A percentile compares a stretch with the other conserved stretches of the same genome.
These are phyloP conservation scores for Agrotis exclamationis DNA, from an alignment of 2,888 invertebrate species.

Conservation along the genomic window DNA sequence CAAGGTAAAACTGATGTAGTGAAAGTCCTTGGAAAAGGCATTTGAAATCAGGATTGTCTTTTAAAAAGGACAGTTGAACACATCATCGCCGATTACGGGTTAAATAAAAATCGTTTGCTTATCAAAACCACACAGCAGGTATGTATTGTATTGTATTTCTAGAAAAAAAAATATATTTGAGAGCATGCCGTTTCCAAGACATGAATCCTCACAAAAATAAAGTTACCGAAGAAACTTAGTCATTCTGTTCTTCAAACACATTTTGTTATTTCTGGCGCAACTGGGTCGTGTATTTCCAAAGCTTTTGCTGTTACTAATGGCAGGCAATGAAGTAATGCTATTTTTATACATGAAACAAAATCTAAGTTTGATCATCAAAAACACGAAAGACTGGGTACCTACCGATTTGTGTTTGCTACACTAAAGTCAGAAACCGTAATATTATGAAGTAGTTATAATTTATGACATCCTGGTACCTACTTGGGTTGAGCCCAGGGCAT, in stretches of 20 bases:
- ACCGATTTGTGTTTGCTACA: background rate
- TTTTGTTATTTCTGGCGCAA: slow-evolving; percentile 25
- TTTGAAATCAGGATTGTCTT: background rate
- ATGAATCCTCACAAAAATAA: slow-evolving; percentile 34
- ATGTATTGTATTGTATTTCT: too few species aligned
- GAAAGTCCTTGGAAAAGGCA: background rate
- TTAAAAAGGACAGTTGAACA: background rate
- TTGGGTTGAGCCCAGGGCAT: slow-evolving; percentile 67
- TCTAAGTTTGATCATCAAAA: slow-evolving; percentile 15
- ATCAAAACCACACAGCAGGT: background rate
- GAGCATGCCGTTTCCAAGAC: slow-evolving; percentile 4
- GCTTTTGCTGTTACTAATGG: slow-evolving; percentile 13
- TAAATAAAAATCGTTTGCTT: background rate
- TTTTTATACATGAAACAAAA: slow-evolving; percentile 27
- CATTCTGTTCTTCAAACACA: slow-evolving; percentile 24
- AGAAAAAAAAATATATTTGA: slow-evolving; percentile 16
- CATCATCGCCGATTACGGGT: background rate
- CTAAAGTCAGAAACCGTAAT: slow-evolving; percentile 17
- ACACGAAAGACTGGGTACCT: background rate
- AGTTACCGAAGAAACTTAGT: slow-evolving; percentile 17
- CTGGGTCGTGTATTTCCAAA: slow-evolving; percentile 18
- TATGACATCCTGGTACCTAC: slow-evolving; percentile 67
- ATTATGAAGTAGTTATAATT: slow-evolving; percentile 45
- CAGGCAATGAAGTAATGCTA: slow-evolving; percentile 17
- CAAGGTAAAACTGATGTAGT: background rate